Evolutionary conservation across 35 echinoderm and acorn worm genomes (phyloP).

Genomic region (Holothuria glaberrima): DNA sequence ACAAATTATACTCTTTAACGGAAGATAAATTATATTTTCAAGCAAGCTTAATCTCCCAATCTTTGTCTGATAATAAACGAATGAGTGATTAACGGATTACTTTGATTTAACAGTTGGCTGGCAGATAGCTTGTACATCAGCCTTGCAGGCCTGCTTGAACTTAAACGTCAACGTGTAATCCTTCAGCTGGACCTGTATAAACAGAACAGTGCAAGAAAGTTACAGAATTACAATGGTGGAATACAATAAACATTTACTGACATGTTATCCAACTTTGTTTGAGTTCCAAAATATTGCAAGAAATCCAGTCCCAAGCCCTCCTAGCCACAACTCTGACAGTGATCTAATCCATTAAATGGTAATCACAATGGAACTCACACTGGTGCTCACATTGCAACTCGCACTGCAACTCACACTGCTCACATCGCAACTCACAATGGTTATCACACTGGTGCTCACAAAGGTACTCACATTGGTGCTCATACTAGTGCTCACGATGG

Average conservation of each 20-base stretch:
- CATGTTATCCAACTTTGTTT: background rate
- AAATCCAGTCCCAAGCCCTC: no score
- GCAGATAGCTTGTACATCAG: constrained; percentile 74
- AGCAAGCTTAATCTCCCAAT: no score
- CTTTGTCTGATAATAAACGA: no score
- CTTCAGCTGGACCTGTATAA: constrained; percentile 78
- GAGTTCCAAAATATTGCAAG: no score
- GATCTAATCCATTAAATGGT: background rate
- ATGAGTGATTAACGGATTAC: constrained; percentile 11
- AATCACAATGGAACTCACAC: background rate
- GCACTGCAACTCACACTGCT: no score
- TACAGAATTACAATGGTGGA: background rate
- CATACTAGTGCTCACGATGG: no score
- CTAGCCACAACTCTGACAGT: background rate
- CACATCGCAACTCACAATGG: no score
- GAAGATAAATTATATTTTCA: background rate
- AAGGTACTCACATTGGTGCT: no score
- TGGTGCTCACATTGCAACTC: background rate
- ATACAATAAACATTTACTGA: background rate
- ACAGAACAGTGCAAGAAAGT: constrained; percentile 4
- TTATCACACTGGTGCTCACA: background rate
- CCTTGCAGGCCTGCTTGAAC: constrained; percentile 89
- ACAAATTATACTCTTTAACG: background rate
- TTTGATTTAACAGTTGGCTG: constrained; percentile 70
- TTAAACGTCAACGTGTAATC: constrained; percentile 92